These are phyloP conservation scores for Lissonota sp. DNA, from an alignment of 2,888 invertebrate genomes.

Conservation along the genomic window DNA sequence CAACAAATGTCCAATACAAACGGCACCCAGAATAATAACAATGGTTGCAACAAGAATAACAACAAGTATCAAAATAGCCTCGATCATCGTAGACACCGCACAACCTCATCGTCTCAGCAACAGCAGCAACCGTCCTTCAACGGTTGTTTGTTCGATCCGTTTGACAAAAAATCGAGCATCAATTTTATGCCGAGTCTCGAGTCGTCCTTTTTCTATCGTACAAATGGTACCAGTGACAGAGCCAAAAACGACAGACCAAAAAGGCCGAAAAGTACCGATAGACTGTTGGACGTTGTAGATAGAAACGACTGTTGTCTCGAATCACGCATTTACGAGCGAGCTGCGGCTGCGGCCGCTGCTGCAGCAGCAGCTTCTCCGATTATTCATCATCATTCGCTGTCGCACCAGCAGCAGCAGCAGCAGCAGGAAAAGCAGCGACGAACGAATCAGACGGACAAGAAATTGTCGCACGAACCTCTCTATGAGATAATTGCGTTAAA, in stretches of 20 bases:
- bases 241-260: conserved; percentile 69
- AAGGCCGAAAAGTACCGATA: conserved; percentile 80
- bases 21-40: conserved; percentile 20
- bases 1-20: conserved; percentile 67
- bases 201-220: conserved; percentile 73
- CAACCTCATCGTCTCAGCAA: conserved; percentile 57
- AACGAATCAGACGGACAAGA: no score
- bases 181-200: conserved; percentile 66
- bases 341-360: no score
- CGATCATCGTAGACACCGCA: conserved; percentile 78
- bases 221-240: conserved; percentile 74
- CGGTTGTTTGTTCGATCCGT: conserved; percentile 71
- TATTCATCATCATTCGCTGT: no score
- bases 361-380: no score
- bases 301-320: conserved; percentile 70
- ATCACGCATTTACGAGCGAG: conserved; percentile 38
- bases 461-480: conserved; percentile 69
- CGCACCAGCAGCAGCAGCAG: no score
- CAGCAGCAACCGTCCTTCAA: conserved; percentile 69
- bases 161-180: conserved; percentile 67
- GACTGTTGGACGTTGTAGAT: conserved; percentile 75
- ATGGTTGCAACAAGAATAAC: conserved; percentile 39
- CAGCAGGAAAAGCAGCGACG: no score
- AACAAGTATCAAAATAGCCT: conserved; percentile 75
- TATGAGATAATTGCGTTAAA: conserved; percentile 75